These are phyloP conservation scores for Lanius collurio DNA, from an alignment of 2,113 vertebrate genomes.

Conservation along the genomic window DNA sequence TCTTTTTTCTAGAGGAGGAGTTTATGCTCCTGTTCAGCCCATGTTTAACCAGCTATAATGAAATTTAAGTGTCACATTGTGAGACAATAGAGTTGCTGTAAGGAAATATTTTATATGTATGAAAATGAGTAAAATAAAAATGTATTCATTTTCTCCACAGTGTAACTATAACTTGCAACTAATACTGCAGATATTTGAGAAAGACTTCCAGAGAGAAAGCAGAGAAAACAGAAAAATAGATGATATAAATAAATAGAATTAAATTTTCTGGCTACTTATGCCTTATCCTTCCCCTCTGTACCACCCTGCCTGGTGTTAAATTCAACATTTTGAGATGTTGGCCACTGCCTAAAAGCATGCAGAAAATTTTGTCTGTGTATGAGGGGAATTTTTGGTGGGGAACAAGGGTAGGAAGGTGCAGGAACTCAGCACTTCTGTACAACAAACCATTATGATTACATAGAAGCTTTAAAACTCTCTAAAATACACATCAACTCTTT, in stretches of 20 bases:
- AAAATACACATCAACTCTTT: no score
- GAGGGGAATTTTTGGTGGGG: accelerated
- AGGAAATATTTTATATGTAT: neutral
- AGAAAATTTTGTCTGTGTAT: neutral
- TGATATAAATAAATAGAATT: neutral
- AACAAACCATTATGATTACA: no score
- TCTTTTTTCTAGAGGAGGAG: neutral
- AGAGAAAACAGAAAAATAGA: neutral
- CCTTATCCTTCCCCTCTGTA: neutral
- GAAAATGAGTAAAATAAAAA: neutral
- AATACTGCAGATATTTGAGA: neutral
- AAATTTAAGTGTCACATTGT: neutral
- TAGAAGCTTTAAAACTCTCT: no score
- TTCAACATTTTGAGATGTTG: neutral
- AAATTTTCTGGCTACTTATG: neutral
- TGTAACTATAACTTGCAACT: neutral
- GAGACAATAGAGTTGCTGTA: neutral
- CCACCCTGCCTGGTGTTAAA: neutral
- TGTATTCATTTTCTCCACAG: neutral
- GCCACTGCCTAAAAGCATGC: neutral
- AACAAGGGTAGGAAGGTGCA: neutral
- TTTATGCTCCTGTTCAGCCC: neutral
- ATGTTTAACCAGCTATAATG: neutral
- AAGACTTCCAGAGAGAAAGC: neutral
- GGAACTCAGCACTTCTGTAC: no score